Evolutionary conservation across 1,140 invertebrate genomes (phyloP), one percentile per base, ranked within the genome.

Genomic region (Drosophila teissieri): DNA sequence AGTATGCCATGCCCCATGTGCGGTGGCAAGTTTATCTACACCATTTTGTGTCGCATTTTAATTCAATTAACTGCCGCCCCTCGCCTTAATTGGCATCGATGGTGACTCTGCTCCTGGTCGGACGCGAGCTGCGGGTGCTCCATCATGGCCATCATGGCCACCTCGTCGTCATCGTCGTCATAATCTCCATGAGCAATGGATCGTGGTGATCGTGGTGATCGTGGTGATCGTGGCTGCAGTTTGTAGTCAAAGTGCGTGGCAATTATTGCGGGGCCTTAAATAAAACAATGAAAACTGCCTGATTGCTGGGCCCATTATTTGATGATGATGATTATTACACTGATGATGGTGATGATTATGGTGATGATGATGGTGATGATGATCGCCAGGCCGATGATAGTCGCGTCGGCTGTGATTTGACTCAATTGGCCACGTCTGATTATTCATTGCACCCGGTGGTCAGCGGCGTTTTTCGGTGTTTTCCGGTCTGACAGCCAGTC

Each of bases 221-320:
- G 19, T 19, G 36, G 22, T 22, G 51, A 57, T 63, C 61, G 52
- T 46, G 48, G 36, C 52, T 69, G 68, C 54, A 60, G 53, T 40
- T 22, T 51, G 70, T 83, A 88, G 88, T 88, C 82, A 81, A 91
- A 90, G 89, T 91, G 88, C 88, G 88, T 90, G 83, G 77, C 82
- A 90, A 90, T 90, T 90, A 90, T 84, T 73, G 46, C 69, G 58
- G 52, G 77, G 80, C 80, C 76, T 76, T 84, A 88, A 90, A 88
- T 90, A 80, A 91, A 91, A 90, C 88, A 91, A 89, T 89, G 84
- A 89, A 83, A 80, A 77, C 54, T 89, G 69, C 67, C 55, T 88
- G 84, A 85, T 85, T 85, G 82, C 78, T 48, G 42, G 72, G 68
- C 62, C 72, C 82, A 86, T 85, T 78, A 62, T 48, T 40, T 31